A percentile compares a stretch with the other conserved stretches of the same genome.
Evolutionary conservation across 1,140 invertebrate genomes (phyloP).

Genomic region (Sminthurides bifidus): DNA sequence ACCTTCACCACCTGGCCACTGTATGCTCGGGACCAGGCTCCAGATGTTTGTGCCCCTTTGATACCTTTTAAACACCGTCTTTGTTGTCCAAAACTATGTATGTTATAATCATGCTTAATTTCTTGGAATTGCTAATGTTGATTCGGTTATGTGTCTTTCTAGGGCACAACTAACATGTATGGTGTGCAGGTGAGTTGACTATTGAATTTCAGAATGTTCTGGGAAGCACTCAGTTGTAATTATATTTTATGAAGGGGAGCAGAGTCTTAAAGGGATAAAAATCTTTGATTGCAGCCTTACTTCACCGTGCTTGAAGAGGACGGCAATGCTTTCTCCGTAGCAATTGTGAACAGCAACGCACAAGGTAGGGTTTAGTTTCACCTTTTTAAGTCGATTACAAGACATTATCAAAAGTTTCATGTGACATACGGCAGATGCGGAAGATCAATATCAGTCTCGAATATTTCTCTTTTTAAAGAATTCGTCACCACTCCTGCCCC

Average conservation of each 20-base stretch:
- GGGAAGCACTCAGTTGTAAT: background rate
- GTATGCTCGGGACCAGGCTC: slow-evolving; percentile 17
- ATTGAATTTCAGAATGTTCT: background rate
- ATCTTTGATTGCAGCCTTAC: slow-evolving; percentile 40
- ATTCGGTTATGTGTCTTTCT: background rate
- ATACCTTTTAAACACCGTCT: background rate
- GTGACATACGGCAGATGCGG: background rate
- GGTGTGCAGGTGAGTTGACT: slow-evolving; percentile 35
- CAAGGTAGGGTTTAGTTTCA: slow-evolving; percentile 16
- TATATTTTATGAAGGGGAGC: background rate
- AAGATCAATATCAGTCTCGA: background rate
- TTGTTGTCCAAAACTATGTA: background rate
- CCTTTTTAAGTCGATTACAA: background rate
- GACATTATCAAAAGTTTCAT: background rate
- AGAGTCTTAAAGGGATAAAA: background rate
- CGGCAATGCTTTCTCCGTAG: slow-evolving; percentile 24
- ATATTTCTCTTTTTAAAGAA: slow-evolving; percentile 7
- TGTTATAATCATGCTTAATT: background rate
- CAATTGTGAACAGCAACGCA: slow-evolving; percentile 28
- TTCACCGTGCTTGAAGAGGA: slow-evolving; percentile 41
- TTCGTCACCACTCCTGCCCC: slow-evolving; percentile 36
- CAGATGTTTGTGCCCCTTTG: background rate
- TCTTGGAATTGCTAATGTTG: background rate
- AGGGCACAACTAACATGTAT: slow-evolving; percentile 35
- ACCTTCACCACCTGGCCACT: slow-evolving; percentile 6